phyloP scores from a whole-genome alignment of 2,797 vertebrate genomes.

The Peromyscus melanophrys region DNA sequence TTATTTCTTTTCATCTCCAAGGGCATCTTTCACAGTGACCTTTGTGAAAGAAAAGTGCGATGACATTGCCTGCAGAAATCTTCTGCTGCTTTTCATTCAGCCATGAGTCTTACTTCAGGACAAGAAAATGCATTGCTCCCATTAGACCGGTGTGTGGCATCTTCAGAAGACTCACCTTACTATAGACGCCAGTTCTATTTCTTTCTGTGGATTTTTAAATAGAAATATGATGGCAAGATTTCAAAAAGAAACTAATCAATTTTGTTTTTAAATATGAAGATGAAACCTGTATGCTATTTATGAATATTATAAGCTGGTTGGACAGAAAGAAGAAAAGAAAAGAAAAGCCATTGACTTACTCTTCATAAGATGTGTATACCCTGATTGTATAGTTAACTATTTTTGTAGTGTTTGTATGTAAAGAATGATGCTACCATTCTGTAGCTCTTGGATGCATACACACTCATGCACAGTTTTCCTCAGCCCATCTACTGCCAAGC shows the following conservation, averaged over 20 bases:
- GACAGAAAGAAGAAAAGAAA: background rate
- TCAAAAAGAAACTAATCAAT: conserved; percentile 15
- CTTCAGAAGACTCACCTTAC: background rate
- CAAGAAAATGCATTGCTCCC: conserved; percentile 10
- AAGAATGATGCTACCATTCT: background rate
- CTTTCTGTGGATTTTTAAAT: background rate
- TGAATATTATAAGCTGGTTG: conserved; percentile 16
- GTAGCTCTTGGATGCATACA: background rate
- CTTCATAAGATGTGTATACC: background rate
- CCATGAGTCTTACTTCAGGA: conserved; percentile 62
- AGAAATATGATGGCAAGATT: background rate
- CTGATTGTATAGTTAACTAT: conserved; percentile 24
- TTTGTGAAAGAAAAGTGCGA: conserved; percentile 59
- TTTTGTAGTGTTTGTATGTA: background rate
- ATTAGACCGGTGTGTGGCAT: background rate
- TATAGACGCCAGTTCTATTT: background rate
- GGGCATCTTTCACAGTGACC: conserved; percentile 67
- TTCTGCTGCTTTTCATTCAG: conserved; percentile 59
- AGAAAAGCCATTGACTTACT: background rate
- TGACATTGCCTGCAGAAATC: conserved; percentile 71
- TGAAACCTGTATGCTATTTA: background rate
- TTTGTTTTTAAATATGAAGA: conserved; percentile 21
- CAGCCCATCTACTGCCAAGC: background rate
- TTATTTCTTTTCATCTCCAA: conserved; percentile 61
- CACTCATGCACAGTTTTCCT: background rate